Evolutionary conservation across 2,797 vertebrate genomes (phyloP), one percentile per base, ranked within the genome.

Genomic region (Gymnoscopelus braueri): DNA sequence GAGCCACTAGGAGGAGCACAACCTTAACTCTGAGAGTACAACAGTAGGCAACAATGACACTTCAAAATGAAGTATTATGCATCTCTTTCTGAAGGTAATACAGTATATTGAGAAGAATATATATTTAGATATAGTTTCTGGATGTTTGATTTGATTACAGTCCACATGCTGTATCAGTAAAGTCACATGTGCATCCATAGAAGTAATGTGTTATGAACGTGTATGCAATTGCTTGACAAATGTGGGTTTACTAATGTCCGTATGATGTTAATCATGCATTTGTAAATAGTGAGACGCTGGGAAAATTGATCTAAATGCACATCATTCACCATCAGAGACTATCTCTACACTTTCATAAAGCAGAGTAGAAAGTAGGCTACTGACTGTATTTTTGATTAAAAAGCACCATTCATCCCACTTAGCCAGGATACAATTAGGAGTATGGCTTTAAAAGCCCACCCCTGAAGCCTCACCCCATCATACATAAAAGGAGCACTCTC

Each of bases 1-100:
- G 74, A 73, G 74, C 93, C 94, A 94, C 92, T 94, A 94, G 93
- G 92, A 91, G 93, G 93, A 86, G 92, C 91, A 92, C 77, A 81
- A 68, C 85, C 74, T 86, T 79, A 82, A 80, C 70, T 84, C 80
- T 86, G 13, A 71, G 15, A 64, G 71, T 54, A 74, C 54, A 75
- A 13, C 15, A 53, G 50, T 44, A 23, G 19, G 1, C 7, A 79
- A 79, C 52, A 73, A 63, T 76, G 53, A 67, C 72, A 74, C 68
- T 69, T 69, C 24, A 75, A 67, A 57, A n/a, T 9, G 2, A 4
- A 57, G 66, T 60, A 35, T 14, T 56, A 4, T 15, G 26, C 7
- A 64, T 69, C 57, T 64, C 65, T 56, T 39, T 67, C 54, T 65
- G 14, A 60, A 32, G 29, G 71, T 52, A 49, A 61, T 52, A 51